Evolutionary conservation across 1,140 invertebrate genomes (phyloP).

Genomic region (Daktulosphaira vitifoliae): DNA sequence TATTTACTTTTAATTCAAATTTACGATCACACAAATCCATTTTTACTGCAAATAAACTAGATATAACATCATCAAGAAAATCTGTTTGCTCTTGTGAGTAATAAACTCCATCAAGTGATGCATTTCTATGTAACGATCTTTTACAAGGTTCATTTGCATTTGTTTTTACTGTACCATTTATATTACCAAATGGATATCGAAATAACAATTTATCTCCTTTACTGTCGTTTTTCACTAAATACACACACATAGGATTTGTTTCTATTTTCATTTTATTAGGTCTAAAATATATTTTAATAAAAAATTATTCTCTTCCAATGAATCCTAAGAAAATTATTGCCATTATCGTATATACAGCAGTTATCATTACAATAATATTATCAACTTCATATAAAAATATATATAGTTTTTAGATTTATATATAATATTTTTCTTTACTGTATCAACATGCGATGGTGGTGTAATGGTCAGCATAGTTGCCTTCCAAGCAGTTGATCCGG

Average conservation of each 20-base stretch:
- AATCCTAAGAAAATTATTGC: too few species aligned
- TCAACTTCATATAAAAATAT: too few species aligned
- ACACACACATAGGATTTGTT: slow-evolving; percentile 79
- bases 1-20: slow-evolving; percentile 91
- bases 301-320: too few species aligned
- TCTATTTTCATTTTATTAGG: slow-evolving; percentile 54
- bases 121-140: not conserved
- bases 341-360: too few species aligned
- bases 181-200: slow-evolving; percentile 69
- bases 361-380: too few species aligned
- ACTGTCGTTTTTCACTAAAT: slow-evolving; percentile 89
- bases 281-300: too few species aligned
- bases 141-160: slow-evolving; percentile 35
- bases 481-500: slow-evolving; percentile 92
- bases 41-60: slow-evolving; percentile 85
- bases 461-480: slow-evolving; percentile 86
- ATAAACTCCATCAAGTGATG: slow-evolving; percentile 43
- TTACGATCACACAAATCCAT: slow-evolving; percentile 77
- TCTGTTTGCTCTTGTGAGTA: slow-evolving; percentile 52
- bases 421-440: too few species aligned
- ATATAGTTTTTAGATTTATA: too few species aligned
- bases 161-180: slow-evolving; percentile 47
- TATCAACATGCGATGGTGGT: slow-evolving; percentile 59
- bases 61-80: slow-evolving; percentile 75
- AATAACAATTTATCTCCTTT: slow-evolving; percentile 87